Evolutionary conservation across 1,140 invertebrate species (phyloP).

Genomic region (Ruditapes philippinarum): DNA sequence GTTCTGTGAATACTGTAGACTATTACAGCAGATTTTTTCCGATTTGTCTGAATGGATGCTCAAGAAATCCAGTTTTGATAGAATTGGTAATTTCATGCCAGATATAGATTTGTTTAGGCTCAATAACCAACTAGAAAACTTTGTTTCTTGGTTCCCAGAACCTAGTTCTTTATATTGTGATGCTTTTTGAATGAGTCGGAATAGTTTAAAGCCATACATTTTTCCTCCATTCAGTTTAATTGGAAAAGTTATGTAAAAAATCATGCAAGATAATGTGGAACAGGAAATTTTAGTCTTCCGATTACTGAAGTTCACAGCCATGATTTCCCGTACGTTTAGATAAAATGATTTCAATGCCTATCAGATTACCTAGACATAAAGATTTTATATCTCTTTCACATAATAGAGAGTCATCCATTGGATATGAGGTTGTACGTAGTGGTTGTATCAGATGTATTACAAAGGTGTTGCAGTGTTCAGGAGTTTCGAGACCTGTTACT

Average conservation of each 20-base stretch:
- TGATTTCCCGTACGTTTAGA: conserved; percentile 33
- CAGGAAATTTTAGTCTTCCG: neutral
- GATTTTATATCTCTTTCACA: neutral
- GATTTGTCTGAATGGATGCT: conserved; percentile 28
- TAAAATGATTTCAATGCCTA: neutral
- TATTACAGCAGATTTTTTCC: conserved; percentile 37
- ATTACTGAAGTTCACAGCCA: conserved; percentile 4
- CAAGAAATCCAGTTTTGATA: conserved; percentile 39
- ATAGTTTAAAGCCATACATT: conserved; percentile 9
- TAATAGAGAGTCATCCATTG: neutral
- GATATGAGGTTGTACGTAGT: neutral
- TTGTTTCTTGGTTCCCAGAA: conserved; percentile 52
- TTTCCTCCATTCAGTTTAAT: conserved; percentile 38
- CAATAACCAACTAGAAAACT: conserved; percentile 6
- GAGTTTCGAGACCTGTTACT: neutral
- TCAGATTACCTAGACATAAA: conserved; percentile 25
- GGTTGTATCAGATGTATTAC: neutral
- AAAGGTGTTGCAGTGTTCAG: neutral
- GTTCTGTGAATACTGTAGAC: conserved; percentile 58
- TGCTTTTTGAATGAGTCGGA: conserved; percentile 27
- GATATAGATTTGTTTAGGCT: conserved; percentile 41
- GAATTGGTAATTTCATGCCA: conserved; percentile 18
- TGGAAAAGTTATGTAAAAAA: conserved; percentile 8
- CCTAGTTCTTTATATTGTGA: neutral
- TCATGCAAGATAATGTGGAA: conserved; percentile 14